phyloP scores from a whole-genome alignment of 2,113 vertebrate genomes.

The Danio rerio region DNA sequence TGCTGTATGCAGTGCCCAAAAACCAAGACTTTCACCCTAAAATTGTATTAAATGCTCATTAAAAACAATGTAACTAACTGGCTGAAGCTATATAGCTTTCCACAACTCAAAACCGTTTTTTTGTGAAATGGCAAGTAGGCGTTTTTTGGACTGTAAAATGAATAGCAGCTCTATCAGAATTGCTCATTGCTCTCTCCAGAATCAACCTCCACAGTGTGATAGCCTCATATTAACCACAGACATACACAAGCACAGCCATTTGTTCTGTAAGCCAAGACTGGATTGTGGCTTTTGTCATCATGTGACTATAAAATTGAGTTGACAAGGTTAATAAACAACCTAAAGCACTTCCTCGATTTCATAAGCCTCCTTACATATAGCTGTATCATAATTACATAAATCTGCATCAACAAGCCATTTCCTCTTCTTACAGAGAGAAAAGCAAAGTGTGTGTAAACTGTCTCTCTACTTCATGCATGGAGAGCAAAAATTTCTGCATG shows the following conservation, averaged over 20 bases:
- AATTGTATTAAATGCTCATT: too few species aligned
- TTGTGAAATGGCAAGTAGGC: not conserved
- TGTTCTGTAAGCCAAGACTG: not conserved
- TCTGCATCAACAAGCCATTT: conserved; percentile 1
- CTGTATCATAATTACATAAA: not conserved
- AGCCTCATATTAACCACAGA: not conserved
- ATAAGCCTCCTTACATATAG: not conserved
- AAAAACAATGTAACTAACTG: not conserved
- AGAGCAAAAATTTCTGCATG: not conserved
- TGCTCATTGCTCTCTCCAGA: not conserved
- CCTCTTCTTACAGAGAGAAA: not conserved
- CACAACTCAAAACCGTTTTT: not conserved
- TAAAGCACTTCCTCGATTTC: conserved; percentile 1
- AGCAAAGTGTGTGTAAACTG: not conserved
- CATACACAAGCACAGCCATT: not conserved
- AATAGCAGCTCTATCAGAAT: not conserved
- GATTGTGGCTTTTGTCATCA: conserved; percentile 34
- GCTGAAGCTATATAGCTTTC: not conserved
- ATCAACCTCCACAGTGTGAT: not conserved
- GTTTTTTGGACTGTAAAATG: conserved; percentile 14
- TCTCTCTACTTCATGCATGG: not conserved
- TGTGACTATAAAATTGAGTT: not conserved
- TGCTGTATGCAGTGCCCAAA: not conserved
- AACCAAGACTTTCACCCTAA: not conserved
- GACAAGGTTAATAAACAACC: conserved; percentile 24